Evolutionary conservation across 2,797 vertebrate species (phyloP), one percentile per base, ranked within the genome.

Genomic region (Ceyx erithaca): DNA sequence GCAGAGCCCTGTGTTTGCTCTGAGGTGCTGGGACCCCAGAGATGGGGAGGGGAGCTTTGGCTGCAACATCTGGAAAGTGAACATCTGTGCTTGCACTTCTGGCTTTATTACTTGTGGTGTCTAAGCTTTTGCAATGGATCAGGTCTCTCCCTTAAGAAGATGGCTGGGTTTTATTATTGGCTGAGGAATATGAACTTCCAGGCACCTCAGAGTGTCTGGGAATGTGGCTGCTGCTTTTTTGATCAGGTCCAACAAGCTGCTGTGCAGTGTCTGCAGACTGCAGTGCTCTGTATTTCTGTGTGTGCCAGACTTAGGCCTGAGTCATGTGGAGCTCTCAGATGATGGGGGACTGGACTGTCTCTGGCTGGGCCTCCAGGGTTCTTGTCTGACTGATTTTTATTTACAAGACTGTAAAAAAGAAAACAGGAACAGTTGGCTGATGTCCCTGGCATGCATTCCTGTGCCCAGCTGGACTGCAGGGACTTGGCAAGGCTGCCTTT

Each of bases 381-480:
- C 68, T 81, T 8, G 37, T 66, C 78, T 80, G 92, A 6, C 59
- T 72, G 61, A 40, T 40, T 69, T 87, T 87, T 67, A 76, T 82
- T 90, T 89, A 93, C 91, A 70, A 26, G 31, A 55, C 20, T 55
- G 81, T 52, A 91, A 85, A 89, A 45, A 48, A 80, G 57, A 45
- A 35, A 89, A 89, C 85, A 67, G 0, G 57, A 89, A 7, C 55
- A 43, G 82, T 62, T 96, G 94, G 81, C 89, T 51, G 33, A 4
- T 54, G 79, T 76, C 89, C 87, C 89, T 92, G 85, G 81, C 91
- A 1, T 2, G 46, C 7, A 0, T 68, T 57, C 30, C 78, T 4
- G 59, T 81, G 78, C 90, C 87, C 86, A 71, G 92, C 78, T 76
- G 91, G 77, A 4, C 86, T 46, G 78, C 73, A 12, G 86, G 69